phyloP scores from a whole-genome alignment of 2,797 vertebrate genomes.

The Molossus alvarezi region DNA sequence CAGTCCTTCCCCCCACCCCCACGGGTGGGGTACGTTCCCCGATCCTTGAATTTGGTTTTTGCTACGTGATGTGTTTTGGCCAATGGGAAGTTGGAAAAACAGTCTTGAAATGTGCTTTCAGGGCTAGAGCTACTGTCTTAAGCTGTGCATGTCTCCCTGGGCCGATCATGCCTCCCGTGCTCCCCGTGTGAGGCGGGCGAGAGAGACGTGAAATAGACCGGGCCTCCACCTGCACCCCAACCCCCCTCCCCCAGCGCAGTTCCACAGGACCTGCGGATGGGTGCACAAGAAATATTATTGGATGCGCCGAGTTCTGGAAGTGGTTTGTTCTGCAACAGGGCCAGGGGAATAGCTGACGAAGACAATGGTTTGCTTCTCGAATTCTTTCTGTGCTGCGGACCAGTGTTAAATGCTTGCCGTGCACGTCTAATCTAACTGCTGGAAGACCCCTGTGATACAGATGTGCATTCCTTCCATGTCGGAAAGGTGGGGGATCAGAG shows the following conservation, averaged over 20 bases:
- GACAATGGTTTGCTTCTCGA: no score
- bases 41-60: background rate
- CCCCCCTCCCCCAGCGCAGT: background rate
- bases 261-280: background rate
- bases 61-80: background rate
- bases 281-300: background rate
- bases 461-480: background rate
- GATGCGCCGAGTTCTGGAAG: background rate
- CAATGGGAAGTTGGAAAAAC: background rate
- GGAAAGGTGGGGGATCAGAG: background rate
- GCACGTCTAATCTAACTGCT: background rate
- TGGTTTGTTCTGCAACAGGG: background rate
- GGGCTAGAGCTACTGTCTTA: background rate
- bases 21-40: background rate
- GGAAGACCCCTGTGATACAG: rapidly evolving
- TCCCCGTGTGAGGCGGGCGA: background rate
- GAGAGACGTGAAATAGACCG: rapidly evolving
- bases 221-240: background rate
- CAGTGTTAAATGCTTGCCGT: rapidly evolving
- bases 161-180: background rate
- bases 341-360: background rate
- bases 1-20: background rate
- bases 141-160: background rate
- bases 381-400: background rate
- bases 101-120: background rate